A percentile compares a stretch with the other conserved stretches of the same genome.
phyloP scores from a whole-genome alignment of 2,113 vertebrate genomes.

The Cettia cetti region DNA sequence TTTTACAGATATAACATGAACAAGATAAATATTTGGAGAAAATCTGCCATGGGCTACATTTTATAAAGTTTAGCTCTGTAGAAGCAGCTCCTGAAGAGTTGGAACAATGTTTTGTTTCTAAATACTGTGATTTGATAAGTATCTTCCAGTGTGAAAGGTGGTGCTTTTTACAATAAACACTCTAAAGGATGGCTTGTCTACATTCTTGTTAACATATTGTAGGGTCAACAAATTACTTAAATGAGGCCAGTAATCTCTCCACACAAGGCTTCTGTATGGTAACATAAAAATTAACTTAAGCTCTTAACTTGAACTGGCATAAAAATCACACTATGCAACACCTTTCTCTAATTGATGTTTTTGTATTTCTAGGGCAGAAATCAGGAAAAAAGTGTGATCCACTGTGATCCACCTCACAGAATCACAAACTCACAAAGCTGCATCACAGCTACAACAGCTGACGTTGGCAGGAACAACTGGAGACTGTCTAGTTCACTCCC shows the following conservation, averaged over 20 bases:
- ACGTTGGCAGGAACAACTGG: neutral
- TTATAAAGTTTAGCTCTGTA: neutral
- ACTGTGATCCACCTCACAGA: neutral
- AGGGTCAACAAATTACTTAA: neutral
- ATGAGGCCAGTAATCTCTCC: neutral
- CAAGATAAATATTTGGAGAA: neutral
- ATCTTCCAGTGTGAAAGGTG: neutral
- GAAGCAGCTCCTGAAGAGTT: neutral
- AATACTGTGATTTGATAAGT: neutral
- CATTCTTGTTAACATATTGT: neutral
- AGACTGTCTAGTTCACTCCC: neutral
- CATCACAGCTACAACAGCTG: neutral
- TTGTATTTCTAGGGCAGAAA: neutral
- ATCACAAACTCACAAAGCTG: neutral
- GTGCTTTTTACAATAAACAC: neutral
- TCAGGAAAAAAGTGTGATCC: neutral
- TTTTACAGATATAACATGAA: neutral
- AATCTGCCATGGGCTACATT: neutral
- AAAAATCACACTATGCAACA: neutral
- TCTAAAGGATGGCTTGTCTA: neutral
- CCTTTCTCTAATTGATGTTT: neutral
- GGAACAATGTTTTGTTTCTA: neutral
- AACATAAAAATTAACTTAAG: neutral
- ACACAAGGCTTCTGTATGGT: neutral
- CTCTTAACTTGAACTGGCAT: neutral